Percentiles rank a stretch among this genome's conserved stretches.
phyloP scores from a whole-genome alignment of 1,140 invertebrate species.

The Hormaphis cornu region DNA sequence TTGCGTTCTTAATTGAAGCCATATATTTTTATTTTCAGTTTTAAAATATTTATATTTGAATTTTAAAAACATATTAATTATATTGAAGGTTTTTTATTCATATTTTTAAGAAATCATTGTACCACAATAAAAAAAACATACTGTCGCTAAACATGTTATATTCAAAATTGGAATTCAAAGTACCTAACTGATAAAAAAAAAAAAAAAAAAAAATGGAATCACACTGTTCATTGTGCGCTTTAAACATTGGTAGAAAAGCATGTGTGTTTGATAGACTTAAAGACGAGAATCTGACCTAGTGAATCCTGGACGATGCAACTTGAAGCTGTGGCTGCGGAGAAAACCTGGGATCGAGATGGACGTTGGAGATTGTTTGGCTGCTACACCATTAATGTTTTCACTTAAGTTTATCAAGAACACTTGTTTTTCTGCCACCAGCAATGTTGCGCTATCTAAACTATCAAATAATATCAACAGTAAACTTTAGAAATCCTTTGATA shows the following conservation, averaged over 20 bases:
- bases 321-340: not conserved
- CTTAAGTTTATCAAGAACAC: conserved; percentile 13
- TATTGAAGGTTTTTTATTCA: too few species aligned
- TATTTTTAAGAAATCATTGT: too few species aligned
- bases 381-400: not conserved
- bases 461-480: not conserved
- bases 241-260: conserved; percentile 13
- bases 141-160: too few species aligned
- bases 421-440: conserved; percentile 8
- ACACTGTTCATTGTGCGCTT: not conserved
- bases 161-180: too few species aligned
- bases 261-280: conserved; percentile 16
- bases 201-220: not conserved
- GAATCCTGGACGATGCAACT: not conserved
- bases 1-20: too few species aligned
- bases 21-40: too few species aligned
- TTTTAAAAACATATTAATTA: too few species aligned
- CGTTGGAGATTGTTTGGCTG: not conserved
- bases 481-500: not conserved
- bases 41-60: too few species aligned
- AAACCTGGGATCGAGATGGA: not conserved
- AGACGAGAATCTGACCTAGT: not conserved
- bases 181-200: too few species aligned
- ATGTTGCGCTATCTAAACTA: not conserved
- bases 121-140: too few species aligned